Base-by-base conservation (phyloP, 2,797 vertebrate species). In the Lepilemur ruficaudatus region DNA sequence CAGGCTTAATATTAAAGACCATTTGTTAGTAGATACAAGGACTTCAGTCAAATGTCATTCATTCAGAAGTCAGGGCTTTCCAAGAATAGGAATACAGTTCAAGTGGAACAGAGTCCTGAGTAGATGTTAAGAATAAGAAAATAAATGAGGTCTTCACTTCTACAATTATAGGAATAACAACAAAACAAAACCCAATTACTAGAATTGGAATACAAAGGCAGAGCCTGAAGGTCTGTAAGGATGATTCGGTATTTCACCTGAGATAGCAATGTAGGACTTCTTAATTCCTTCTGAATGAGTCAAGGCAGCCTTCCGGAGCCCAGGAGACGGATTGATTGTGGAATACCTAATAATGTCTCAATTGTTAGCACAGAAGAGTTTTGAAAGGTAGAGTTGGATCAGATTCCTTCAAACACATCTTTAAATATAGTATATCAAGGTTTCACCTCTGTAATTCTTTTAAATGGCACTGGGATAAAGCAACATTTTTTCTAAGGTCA, bases 391-490 rank as follows among this genome's bases (percentile, higher is more conserved):
- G 14, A 85, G 41, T 35, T 22, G 0, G 3, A 38, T 82, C 46
- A 76, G 30, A 20, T 82, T 18, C 32, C 18, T 95, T 89, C 4
- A 9, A 67, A 89, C 2, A 38, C 32, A 63, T 50, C 12, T 13
- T 88, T 73, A 18, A 48, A 91, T 78, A 89, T 38, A 20, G 15
- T 14, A 5, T 48, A 57, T 23, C 11, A n/a, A 52, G 15, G 18
- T 91, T 96, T 85, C 23, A 81, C 82, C 10, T 91, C 67, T 5
- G 1, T 43, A 84, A 81, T 86, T 22, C 41, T 95, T 95, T 96
- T 95, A 94, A 94, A 86, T 41, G 41, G 10, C 65, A 93, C 22
- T 89, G 73, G 38, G 50, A 85, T 83, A 86, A 13, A 0, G 20
- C 38, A 87, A 91, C 3, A 11, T 22, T 35, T 46, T 73, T 80